Base-by-base conservation (phyloP, 2,797 vertebrate species). In the Gastrophryne carolinensis region DNA sequence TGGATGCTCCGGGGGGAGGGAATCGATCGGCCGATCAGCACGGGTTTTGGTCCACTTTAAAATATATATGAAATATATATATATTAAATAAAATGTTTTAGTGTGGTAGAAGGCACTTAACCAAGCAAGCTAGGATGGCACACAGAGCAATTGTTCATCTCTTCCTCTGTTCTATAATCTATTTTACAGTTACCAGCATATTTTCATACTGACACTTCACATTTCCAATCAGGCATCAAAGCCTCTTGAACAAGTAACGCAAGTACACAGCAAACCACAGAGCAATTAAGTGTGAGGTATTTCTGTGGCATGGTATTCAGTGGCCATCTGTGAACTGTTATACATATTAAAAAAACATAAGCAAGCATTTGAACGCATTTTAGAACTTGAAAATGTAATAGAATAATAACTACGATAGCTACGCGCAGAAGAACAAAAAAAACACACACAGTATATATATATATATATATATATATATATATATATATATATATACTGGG, bases 261-360 rank as follows among this genome's bases (percentile, higher is more conserved):
- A 68, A 68, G 68, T 24, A 61, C 27, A 21, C 13, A 41, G 58
- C 15, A 60, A 61, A 60, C 73, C 63, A n/a, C 56, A 53, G 17
- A 61, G 24, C 9, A 34, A 68, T 68, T 27, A 68, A 13, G 73
- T 75, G 63, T 68, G 44, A 75, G 56, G 54, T 34, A 68, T 68
- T 75, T 68, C 32, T 11, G 32, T 41, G 13, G 41, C 2, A 39
- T 32, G 39, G 73, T 24, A 61, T 39, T 4, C 6, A 30, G 15
- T 37, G 15, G 35, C 30, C 17, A 19, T 47, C 29, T 39, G 52
- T 60, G 37, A 67, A 37, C 39, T 44, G 17, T 32, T 30, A 26
- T 12, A 34, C n/a, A n/a, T n/a, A n/a, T n/a, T n/a, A n/a, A n/a
- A n/a, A n/a, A n/a, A n/a, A n/a, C n/a, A n/a, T n/a, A n/a, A n/a